Evolutionary conservation across 1,140 invertebrate species (phyloP).

Genomic region (Drosophila lacertosa): DNA sequence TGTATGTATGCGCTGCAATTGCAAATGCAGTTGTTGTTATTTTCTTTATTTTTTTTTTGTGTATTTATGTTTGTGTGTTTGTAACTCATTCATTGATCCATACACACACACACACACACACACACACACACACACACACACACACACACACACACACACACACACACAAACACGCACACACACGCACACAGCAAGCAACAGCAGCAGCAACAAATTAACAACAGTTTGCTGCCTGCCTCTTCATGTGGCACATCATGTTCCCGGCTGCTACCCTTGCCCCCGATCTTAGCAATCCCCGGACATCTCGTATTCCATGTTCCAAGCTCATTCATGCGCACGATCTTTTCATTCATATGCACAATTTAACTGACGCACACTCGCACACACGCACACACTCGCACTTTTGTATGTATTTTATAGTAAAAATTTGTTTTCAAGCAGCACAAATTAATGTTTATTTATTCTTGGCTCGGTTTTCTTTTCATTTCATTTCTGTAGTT

Average conservation of each 20-base stretch:
- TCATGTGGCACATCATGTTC: neutral
- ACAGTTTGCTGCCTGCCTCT: slow-evolving; percentile 24
- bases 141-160: slow-evolving; percentile 23
- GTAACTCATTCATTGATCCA: slow-evolving; percentile 56
- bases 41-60: neutral
- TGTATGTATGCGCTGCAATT: slow-evolving; percentile 19
- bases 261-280: slow-evolving; percentile 2
- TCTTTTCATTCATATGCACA: slow-evolving; percentile 53
- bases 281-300: neutral
- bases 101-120: slow-evolving; percentile 15
- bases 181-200: too few species aligned
- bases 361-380: slow-evolving; percentile 34
- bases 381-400: slow-evolving; percentile 16
- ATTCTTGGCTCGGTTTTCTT: slow-evolving; percentile 43
- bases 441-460: slow-evolving; percentile 50
- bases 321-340: slow-evolving; percentile 51
- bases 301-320: slow-evolving; percentile 41
- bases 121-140: slow-evolving; percentile 15
- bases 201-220: slow-evolving; percentile 28
- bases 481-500: neutral
- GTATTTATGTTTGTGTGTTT: neutral
- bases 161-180: too few species aligned
- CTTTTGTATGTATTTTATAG: slow-evolving; percentile 23
- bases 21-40: slow-evolving; percentile 21
- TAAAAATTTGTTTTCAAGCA: slow-evolving; percentile 43